Evolutionary conservation across 2,113 vertebrate species (phyloP).

Genomic region (human): GRCh38 chr12:121533501-121534000

Average conservation of each 20-base stretch:
- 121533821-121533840: not conserved
- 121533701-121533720: not conserved
- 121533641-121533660: not conserved
- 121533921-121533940: no score
- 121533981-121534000: no score
- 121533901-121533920: no score
- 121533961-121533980: no score
- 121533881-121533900: no score
- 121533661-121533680: not conserved
- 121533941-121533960: no score
- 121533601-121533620: slow-evolving; percentile 23
- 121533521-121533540: not conserved
- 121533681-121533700: not conserved
- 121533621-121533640: not conserved
- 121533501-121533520: accelerated
- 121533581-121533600: not conserved
- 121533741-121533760: not conserved
- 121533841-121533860: no score
- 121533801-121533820: not conserved
- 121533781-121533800: not conserved
- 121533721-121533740: not conserved
- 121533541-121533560: not conserved
- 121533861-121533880: no score
- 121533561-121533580: not conserved
- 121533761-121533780: not conserved